Evolutionary conservation across 2,888 invertebrate genomes (phyloP).

Genomic region (Hemithea aestivaria): DNA sequence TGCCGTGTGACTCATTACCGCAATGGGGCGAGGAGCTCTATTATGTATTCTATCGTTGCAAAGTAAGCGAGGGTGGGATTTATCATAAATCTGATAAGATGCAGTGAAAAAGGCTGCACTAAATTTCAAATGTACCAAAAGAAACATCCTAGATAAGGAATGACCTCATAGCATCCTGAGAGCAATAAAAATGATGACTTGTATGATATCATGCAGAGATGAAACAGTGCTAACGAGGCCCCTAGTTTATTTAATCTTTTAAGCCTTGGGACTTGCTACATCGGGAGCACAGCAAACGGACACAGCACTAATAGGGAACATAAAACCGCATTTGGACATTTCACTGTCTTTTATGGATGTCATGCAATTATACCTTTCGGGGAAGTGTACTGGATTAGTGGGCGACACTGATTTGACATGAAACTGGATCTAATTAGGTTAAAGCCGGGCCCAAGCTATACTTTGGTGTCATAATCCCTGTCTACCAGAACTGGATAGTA

Average conservation of each 20-base stretch:
- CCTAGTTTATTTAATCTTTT: constrained; percentile 30
- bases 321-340: neutral
- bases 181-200: constrained; percentile 38
- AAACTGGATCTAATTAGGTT: constrained; percentile 23
- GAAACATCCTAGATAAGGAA: constrained; percentile 30
- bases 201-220: constrained; percentile 41
- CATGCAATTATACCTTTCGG: too few relatives aligned
- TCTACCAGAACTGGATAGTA: constrained; percentile 39
- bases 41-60: constrained; percentile 22
- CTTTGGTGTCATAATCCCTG: constrained; percentile 32
- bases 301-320: neutral
- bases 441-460: constrained; percentile 23
- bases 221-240: constrained; percentile 28
- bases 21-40: constrained; percentile 23
- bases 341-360: neutral
- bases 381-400: constrained; percentile 1
- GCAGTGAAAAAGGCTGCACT: constrained; percentile 12
- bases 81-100: constrained; percentile 11
- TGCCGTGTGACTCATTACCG: constrained; percentile 40
- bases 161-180: constrained; percentile 42
- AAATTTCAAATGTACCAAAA: constrained; percentile 16
- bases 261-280: constrained; percentile 20
- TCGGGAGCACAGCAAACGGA: constrained; percentile 21
- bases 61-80: constrained; percentile 39
- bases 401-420: constrained; percentile 9